Conservation (phyloP, 2,113 vertebrate genomes). For the Ctenodactylus gundi region DNA sequence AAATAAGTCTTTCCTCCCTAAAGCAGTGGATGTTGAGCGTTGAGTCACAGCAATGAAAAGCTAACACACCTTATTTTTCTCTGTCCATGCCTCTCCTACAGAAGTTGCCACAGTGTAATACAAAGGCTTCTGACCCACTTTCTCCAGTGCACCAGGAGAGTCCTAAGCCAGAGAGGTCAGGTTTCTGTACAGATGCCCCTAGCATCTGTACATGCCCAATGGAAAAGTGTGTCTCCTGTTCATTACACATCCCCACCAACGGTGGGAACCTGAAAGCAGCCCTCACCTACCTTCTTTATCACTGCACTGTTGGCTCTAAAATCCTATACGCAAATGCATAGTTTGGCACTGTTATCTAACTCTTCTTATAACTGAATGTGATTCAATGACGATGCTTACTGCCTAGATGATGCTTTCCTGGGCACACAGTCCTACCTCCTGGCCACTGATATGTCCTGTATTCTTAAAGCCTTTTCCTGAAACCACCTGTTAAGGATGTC, state of each 20-base stretch:
- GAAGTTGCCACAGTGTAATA: not conserved
- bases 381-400: not conserved
- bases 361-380: not conserved
- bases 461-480: slow-evolving; percentile 11
- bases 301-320: not conserved
- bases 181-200: not conserved
- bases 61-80: too few relatives aligned
- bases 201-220: not conserved
- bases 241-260: not conserved
- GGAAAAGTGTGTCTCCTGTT: not conserved
- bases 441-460: not conserved
- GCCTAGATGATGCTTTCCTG: not conserved
- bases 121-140: not conserved
- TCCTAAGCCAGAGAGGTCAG: not conserved
- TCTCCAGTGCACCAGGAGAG: not conserved
- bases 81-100: not conserved
- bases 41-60: too few relatives aligned
- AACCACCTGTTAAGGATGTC: not conserved
- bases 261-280: not conserved
- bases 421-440: not conserved
- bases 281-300: not conserved
- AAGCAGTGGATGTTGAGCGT: too few relatives aligned
- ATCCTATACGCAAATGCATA: too few relatives aligned
- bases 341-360: not conserved
- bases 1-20: too few relatives aligned